These are phyloP conservation scores for Anthonomus grandis DNA, from an alignment of 1,140 invertebrate genomes.

Conservation along the genomic window DNA sequence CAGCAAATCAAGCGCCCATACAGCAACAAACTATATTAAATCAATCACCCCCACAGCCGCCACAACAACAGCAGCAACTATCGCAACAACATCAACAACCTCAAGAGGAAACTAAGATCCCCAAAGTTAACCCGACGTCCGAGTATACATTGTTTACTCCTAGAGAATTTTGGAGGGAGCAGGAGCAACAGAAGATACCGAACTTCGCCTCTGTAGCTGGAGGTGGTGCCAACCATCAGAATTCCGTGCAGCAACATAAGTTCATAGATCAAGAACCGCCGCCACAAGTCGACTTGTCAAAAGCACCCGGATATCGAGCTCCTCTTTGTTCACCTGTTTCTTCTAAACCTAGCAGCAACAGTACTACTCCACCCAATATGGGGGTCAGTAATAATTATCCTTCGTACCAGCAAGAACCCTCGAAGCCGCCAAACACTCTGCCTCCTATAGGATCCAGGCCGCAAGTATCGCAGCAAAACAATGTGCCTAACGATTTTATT, in stretches of 20 bases:
- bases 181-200: conserved; percentile 62
- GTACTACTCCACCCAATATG: conserved; percentile 50
- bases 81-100: conserved; percentile 12
- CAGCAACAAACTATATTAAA: too few species aligned
- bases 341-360: conserved; percentile 57
- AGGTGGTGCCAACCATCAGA: conserved; percentile 46
- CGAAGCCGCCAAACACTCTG: conserved; percentile 36
- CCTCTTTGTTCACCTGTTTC: conserved; percentile 70
- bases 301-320: conserved; percentile 77
- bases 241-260: conserved; percentile 45
- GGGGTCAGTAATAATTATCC: conserved; percentile 24
- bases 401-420: conserved; percentile 33
- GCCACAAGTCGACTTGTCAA: conserved; percentile 69
- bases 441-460: conserved; percentile 41
- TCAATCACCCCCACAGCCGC: background rate
- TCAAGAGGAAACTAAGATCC: conserved; percentile 10
- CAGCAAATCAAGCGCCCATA: background rate
- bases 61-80: background rate
- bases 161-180: conserved; percentile 57
- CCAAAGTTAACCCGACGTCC: conserved; percentile 33
- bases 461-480: conserved; percentile 27
- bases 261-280: conserved; percentile 59
- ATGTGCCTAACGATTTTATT: conserved; percentile 23
- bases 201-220: conserved; percentile 74
- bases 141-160: conserved; percentile 82